phyloP scores from a whole-genome alignment of 2,113 vertebrate genomes.

The Podarcis muralis region DNA sequence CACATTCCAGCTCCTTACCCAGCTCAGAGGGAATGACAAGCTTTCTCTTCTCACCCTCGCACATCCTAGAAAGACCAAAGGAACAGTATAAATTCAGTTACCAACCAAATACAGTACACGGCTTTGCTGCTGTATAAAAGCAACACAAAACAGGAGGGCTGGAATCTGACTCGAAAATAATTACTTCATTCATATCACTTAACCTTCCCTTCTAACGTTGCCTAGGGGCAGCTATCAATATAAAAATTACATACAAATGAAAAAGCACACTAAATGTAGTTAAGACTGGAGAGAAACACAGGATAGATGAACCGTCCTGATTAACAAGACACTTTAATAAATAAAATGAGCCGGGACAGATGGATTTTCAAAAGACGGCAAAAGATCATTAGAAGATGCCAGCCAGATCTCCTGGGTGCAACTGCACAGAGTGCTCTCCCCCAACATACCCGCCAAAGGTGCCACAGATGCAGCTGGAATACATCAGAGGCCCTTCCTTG shows the following conservation, averaged over 20 bases:
- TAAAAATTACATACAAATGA: neutral
- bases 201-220: neutral
- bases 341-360: neutral
- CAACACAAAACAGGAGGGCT: neutral
- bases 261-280: neutral
- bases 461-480: neutral
- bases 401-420: neutral
- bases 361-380: neutral
- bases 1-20: slow-evolving; percentile 68
- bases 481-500: neutral
- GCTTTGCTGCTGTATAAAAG: neutral
- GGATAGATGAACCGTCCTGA: neutral
- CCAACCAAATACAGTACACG: neutral
- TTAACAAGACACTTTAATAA: neutral
- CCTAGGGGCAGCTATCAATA: neutral
- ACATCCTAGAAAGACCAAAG: slow-evolving; percentile 78
- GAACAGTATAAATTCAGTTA: neutral
- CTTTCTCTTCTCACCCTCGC: slow-evolving; percentile 93
- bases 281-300: neutral
- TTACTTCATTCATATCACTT: neutral
- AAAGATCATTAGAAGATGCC: neutral
- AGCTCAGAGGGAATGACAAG: slow-evolving; percentile 90
- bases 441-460: neutral
- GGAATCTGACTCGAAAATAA: neutral
- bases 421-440: neutral